Evolutionary conservation across 2,113 vertebrate genomes (phyloP), one percentile per base, ranked within the genome.

Genomic region (Neofelis nebulosa): DNA sequence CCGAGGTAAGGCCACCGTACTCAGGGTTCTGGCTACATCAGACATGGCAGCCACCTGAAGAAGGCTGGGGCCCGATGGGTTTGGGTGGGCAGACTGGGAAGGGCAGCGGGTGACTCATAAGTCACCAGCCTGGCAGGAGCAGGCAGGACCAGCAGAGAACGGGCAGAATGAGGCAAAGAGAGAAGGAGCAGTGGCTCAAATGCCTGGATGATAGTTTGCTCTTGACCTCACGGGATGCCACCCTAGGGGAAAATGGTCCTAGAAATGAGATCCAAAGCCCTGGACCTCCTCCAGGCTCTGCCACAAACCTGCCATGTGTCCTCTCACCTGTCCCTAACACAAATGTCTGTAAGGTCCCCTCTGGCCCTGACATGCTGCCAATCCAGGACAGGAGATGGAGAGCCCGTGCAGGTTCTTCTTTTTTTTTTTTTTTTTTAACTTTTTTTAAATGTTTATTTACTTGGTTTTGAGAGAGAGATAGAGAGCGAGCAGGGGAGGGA

Each of bases 1-100:
- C 33, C 16, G 5, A 38, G 61, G 33, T 31, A 5, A 36, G 31
- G 50, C 84, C n/a, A 1, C 33, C 68, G 31, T n/a, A 23, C 12
- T 15, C 55, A 55, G 38, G 33, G 12, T 21, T 12, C 69, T 15
- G 13, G 33, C n/a, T 16, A 9, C n/a, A 23, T 48, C 79, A 87
- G 69, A 50, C 48, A 19, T 5, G 68, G 69, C 0, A 0, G 66
- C 66, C 16, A 0, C 52, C 45, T 23, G n/a, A 38, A 12, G 50
- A 69, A 66, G 7, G 52, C 68, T 21, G 79, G 52, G 29, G 1
- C 69, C 12, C 0, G 2, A 19, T 4, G 31, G 2, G 13, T 55
- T 12, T 23, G 18, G 48, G 25, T 23, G 69, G 41, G 57, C 16
- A 84, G 1, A 45, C 45, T 25, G 45, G 50, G 31, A 27, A 38